Base-by-base conservation (phyloP, 30 jellyfish, hydroid and myxozoan species). In the Aurelia sp. region DNA sequence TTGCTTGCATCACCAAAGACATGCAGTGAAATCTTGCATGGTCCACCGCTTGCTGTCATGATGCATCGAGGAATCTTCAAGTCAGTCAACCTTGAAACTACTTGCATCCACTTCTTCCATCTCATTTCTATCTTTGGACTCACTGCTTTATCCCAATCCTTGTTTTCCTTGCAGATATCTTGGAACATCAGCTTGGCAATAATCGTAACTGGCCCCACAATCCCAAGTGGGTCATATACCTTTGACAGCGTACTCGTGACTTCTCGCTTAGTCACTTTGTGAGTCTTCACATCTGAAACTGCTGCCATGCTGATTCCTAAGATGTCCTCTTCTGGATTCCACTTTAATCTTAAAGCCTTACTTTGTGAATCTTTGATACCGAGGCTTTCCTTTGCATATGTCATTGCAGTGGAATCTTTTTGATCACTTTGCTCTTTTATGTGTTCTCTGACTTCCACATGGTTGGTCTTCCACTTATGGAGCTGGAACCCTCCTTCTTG, bases 1-100 rank as follows among this genome's bases (percentile, higher is more conserved):
- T 74, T 55, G 74, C 81, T 74, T 74, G 86, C 80, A 74, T 74
- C 86, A 74, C 72, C 86, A 53, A 74, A n/a, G 47, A 55, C 41
- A 60, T 74, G 74, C 13, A 74, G 75, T 31, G 72, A 52, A 60
- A 52, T 52, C 55, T 74, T 74, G 13, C 74, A 40, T 74, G 74
- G 21, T 74, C 23, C 74, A 31, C 55, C 61, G 72, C 35, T 60
- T 74, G 61, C 74, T 35, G 79, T 61, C 72, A 62, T 64, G 22
- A 76, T 76, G 79, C 78, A 76, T 52, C 88, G 66, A 23, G 76
- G 63, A 76, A 76, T 60, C 88, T 51, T 57, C 15, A 52, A 3
- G 30, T 52, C 88, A 40, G 82, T 60, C 65, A 76, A 15, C 40
- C 59, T 47, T 27, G 65, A 60, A 60, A 76, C 61, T 10, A 31